Evolutionary conservation across 1,140 invertebrate genomes (phyloP).

Genomic region (Danaus melanippus): DNA sequence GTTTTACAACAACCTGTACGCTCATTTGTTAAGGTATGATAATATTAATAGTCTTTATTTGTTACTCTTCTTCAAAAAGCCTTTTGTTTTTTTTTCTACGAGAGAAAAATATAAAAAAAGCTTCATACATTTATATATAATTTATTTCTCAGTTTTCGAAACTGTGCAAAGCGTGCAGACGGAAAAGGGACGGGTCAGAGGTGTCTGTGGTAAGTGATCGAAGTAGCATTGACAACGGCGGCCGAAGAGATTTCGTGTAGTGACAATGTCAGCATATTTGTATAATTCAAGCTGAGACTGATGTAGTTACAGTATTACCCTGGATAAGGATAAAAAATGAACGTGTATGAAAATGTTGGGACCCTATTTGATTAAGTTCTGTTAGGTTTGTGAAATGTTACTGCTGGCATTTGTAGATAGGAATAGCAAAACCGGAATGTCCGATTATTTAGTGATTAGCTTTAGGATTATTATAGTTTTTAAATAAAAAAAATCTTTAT

Average conservation of each 20-base stretch:
- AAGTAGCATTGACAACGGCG: slow-evolving; percentile 47
- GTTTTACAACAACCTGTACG: slow-evolving; percentile 71
- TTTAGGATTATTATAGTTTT: slow-evolving; percentile 2
- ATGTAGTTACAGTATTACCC: slow-evolving; percentile 44
- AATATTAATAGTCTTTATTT: not conserved
- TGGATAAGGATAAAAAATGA: not conserved
- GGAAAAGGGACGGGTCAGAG: slow-evolving; percentile 55
- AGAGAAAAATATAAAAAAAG: too few relatives aligned
- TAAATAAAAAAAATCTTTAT: not conserved
- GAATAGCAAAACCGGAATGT: too few relatives aligned
- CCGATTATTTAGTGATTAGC: not conserved
- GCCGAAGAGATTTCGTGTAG: slow-evolving; percentile 58
- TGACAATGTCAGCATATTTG: slow-evolving; percentile 7
- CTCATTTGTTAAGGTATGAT: slow-evolving; percentile 50
- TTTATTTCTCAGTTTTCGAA: slow-evolving; percentile 44
- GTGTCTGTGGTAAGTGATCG: slow-evolving; percentile 60
- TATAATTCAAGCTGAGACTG: slow-evolving; percentile 32
- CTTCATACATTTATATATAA: slow-evolving; percentile 2
- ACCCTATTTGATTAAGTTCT: too few relatives aligned
- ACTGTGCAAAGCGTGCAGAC: slow-evolving; percentile 44
- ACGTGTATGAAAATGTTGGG: too few relatives aligned
- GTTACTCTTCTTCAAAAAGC: too few relatives aligned
- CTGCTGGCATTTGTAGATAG: too few relatives aligned
- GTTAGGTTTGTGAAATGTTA: too few relatives aligned
- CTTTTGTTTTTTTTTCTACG: too few relatives aligned